Conservation (phyloP, 2,113 vertebrate genomes). For the Accipiter cooperii region DNA sequence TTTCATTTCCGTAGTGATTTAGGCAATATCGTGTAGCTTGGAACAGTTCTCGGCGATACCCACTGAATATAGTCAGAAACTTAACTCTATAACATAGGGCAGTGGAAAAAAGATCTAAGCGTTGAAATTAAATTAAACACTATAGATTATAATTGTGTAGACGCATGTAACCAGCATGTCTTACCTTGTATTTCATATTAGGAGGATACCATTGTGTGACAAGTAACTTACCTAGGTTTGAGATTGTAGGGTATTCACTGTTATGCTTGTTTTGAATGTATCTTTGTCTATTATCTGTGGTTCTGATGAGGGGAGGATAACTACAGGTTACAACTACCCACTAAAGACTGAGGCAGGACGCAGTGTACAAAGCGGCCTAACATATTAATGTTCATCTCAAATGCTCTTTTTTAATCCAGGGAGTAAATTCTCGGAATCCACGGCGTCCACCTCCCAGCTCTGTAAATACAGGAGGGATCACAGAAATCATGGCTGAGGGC, state of each 20-base stretch:
- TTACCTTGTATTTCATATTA: not conserved
- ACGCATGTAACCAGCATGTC: not conserved
- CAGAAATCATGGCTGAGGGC: constrained; percentile 99
- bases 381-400: not conserved
- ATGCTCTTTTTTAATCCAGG: constrained; percentile 69
- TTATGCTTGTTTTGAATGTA: not conserved
- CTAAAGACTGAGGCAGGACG: not conserved
- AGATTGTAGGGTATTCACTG: not conserved
- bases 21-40: not conserved
- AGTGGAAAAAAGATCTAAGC: not conserved
- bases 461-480: constrained; percentile 95
- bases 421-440: constrained; percentile 94
- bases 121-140: not conserved
- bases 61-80: not conserved
- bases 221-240: not conserved
- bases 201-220: not conserved
- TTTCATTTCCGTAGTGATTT: not conserved
- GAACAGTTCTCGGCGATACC: not conserved
- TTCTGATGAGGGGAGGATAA: not conserved
- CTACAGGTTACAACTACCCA: not conserved
- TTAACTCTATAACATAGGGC: not conserved
- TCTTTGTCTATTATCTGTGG: not conserved
- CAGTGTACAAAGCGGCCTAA: not conserved
- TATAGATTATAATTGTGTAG: not conserved
- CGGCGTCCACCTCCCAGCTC: constrained; percentile 95